Evolutionary conservation across 2,888 invertebrate genomes (phyloP).

Genomic region (Ellobium chinense): DNA sequence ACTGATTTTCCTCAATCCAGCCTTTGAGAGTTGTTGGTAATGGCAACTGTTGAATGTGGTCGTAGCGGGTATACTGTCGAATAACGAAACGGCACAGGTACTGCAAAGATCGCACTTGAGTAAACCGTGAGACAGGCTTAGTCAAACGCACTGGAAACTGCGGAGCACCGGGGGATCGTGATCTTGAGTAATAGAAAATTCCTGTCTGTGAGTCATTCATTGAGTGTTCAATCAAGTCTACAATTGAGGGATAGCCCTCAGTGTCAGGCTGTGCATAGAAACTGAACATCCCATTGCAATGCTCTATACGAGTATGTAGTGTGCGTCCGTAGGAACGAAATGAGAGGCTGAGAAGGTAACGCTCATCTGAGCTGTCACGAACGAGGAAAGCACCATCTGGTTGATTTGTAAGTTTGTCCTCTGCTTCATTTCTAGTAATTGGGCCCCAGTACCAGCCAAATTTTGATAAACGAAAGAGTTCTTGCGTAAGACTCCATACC

Average conservation of each 20-base stretch:
- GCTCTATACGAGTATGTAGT: constrained; percentile 87
- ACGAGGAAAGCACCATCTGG: constrained; percentile 89
- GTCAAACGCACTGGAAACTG: constrained; percentile 87
- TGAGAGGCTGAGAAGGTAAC: constrained; percentile 86
- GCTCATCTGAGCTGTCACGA: constrained; percentile 86
- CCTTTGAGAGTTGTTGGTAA: constrained; percentile 82
- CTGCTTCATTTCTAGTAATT: constrained; percentile 86
- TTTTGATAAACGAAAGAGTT: constrained; percentile 79
- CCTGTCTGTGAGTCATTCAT: constrained; percentile 86
- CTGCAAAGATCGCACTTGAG: constrained; percentile 85
- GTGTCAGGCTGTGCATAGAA: constrained; percentile 79
- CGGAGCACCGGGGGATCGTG: constrained; percentile 84
- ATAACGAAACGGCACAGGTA: constrained; percentile 88
- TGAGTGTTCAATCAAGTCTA: constrained; percentile 87
- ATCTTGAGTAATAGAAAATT: constrained; percentile 87
- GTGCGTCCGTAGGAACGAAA: constrained; percentile 86
- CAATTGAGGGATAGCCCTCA: constrained; percentile 81
- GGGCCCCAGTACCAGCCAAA: constrained; percentile 89
- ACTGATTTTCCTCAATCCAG: constrained; percentile 79
- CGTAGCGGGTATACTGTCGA: constrained; percentile 84
- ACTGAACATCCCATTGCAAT: constrained; percentile 83
- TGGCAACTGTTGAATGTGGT: constrained; percentile 86
- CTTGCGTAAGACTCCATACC: constrained; percentile 79
- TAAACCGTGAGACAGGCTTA: constrained; percentile 87
- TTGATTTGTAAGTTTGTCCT: constrained; percentile 84